Evolutionary conservation across 1,140 invertebrate species (phyloP).

Genomic region (Dendrolimus punctatus): DNA sequence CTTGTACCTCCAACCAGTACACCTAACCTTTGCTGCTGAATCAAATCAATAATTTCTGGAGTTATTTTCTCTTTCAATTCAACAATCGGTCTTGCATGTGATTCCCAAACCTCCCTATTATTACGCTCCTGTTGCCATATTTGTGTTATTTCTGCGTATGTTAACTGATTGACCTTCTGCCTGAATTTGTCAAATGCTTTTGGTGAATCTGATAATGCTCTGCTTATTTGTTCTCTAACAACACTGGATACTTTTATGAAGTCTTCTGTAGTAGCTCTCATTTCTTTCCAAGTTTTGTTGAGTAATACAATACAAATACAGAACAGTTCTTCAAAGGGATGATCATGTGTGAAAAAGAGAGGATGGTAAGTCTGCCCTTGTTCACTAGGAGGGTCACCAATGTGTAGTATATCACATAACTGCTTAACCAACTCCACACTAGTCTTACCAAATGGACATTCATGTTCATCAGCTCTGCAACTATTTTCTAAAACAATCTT

Average conservation of each 20-base stretch:
- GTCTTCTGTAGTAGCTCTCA: slow-evolving; percentile 96
- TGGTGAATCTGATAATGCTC: slow-evolving; percentile 82
- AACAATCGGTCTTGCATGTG: slow-evolving; percentile 90
- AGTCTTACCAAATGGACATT: slow-evolving; percentile 95
- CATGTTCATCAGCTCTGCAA: slow-evolving; percentile 93
- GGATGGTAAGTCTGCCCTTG: slow-evolving; percentile 93
- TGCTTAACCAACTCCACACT: slow-evolving; percentile 93
- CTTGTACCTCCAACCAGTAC: slow-evolving; percentile 92
- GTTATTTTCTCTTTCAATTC: slow-evolving; percentile 93
- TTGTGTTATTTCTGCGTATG: slow-evolving; percentile 92
- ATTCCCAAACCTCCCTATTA: slow-evolving; percentile 93
- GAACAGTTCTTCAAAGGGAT: slow-evolving; percentile 96
- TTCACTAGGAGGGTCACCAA: slow-evolving; percentile 91
- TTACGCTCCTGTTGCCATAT: slow-evolving; percentile 93
- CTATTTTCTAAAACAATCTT: slow-evolving; percentile 97
- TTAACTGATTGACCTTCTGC: slow-evolving; percentile 83
- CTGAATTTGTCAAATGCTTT: slow-evolving; percentile 86
- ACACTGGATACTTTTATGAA: slow-evolving; percentile 96
- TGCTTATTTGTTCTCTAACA: slow-evolving; percentile 92
- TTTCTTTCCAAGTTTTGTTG: slow-evolving; percentile 99
- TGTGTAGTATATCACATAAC: slow-evolving; percentile 90
- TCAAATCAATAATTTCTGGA: slow-evolving; percentile 92
- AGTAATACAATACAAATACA: slow-evolving; percentile 93
- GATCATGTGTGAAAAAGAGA: slow-evolving; percentile 95
- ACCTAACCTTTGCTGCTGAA: slow-evolving; percentile 91